phyloP scores from a whole-genome alignment of 35 echinoderm and acorn worm species.

The Strongylocentrotus purpuratus region DNA sequence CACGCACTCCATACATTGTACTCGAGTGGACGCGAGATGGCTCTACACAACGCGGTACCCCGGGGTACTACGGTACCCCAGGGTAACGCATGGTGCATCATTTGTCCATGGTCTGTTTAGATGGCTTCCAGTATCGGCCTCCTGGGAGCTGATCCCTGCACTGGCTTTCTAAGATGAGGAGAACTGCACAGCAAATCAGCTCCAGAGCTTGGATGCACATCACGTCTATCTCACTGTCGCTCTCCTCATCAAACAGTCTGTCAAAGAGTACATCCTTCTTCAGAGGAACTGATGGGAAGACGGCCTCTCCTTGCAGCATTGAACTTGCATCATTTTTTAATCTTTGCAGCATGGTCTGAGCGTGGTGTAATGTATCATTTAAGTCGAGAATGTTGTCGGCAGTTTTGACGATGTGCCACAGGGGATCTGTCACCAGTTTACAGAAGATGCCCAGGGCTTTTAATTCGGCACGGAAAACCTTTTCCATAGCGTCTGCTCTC shows the following conservation, averaged over 20 bases:
- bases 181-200: slow-evolving; percentile 48
- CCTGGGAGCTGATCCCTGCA: slow-evolving; percentile 57
- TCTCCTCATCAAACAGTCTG: background rate
- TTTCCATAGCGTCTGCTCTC: slow-evolving; percentile 45
- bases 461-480: slow-evolving; percentile 47
- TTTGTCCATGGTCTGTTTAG: background rate
- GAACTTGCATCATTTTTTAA: slow-evolving; percentile 44
- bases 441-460: slow-evolving; percentile 55
- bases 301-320: slow-evolving; percentile 36
- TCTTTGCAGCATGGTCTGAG: slow-evolving; percentile 42
- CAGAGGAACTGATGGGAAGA: background rate
- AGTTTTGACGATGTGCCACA: slow-evolving; percentile 36
- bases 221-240: slow-evolving; percentile 37
- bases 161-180: slow-evolving; percentile 65
- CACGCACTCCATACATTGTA: no score
- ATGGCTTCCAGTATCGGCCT: slow-evolving; percentile 46
- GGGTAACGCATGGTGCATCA: no score
- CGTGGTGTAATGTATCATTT: slow-evolving; percentile 23
- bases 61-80: no score
- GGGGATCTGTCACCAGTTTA: slow-evolving; percentile 48
- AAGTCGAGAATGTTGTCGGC: slow-evolving; percentile 46
- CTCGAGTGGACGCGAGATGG: no score
- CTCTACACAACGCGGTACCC: no score
- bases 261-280: slow-evolving; percentile 49
- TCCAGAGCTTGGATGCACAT: slow-evolving; percentile 62